A percentile compares a stretch with the other conserved stretches of the same genome.
Conservation (phyloP, 2,888 invertebrate genomes). For the Eristalinus sepulchralis region DNA sequence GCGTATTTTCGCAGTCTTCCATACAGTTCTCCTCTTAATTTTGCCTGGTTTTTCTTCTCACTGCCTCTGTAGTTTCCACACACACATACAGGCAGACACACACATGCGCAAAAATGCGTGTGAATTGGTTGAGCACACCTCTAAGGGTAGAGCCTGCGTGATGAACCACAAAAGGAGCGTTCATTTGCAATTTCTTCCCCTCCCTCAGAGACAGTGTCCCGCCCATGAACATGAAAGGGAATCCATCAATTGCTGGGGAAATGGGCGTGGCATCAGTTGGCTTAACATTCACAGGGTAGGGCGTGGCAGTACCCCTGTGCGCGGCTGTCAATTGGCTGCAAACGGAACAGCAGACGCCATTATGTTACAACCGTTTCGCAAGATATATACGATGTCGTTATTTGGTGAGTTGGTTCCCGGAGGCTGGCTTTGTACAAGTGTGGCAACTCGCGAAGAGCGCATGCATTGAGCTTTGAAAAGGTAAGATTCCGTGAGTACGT, state of each 20-base stretch:
- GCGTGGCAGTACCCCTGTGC: constrained; percentile 38
- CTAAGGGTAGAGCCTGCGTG: background rate
- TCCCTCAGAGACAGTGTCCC: background rate
- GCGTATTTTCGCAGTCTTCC: constrained; percentile 28
- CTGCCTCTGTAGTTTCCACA: constrained; percentile 15
- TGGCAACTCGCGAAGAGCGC: background rate
- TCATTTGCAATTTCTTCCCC: background rate
- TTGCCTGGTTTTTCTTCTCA: constrained; percentile 8
- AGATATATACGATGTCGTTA: no score
- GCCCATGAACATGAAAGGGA: background rate
- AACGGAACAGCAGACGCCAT: constrained; percentile 61
- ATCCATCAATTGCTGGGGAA: background rate
- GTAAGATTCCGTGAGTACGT: background rate
- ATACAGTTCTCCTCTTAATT: background rate
- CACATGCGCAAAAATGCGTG: background rate
- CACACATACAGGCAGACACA: no score
- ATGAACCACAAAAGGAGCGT: background rate
- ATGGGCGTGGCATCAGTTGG: constrained; percentile 1
- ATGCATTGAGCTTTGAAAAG: background rate
- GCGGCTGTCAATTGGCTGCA: constrained; percentile 58
- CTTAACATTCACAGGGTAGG: background rate
- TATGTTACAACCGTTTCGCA: constrained; percentile 60
- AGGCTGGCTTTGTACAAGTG: no score
- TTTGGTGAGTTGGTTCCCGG: no score
- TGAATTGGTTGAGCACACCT: background rate